phyloP scores from a whole-genome alignment of 2,888 invertebrate species.

The Sphaerophoria taeniata region DNA sequence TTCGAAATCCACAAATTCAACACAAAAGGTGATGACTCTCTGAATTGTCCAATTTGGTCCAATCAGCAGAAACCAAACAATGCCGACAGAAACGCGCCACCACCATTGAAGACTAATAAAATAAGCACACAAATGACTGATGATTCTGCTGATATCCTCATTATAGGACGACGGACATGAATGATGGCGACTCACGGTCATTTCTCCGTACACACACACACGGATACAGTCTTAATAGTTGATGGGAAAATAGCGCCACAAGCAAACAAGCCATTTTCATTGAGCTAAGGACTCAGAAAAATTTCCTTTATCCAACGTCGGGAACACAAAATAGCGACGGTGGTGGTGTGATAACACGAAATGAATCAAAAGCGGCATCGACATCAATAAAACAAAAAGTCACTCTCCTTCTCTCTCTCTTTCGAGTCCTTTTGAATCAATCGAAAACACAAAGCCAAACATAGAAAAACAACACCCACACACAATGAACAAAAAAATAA shows the following conservation, averaged over 20 bases:
- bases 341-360: constrained; percentile 45
- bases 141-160: constrained; percentile 66
- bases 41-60: constrained; percentile 25
- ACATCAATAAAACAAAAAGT: constrained; percentile 48
- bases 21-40: constrained; percentile 40
- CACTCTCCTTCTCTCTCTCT: too few species aligned
- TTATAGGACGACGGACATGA: constrained; percentile 54
- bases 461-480: constrained; percentile 20
- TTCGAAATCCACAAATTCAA: constrained; percentile 22
- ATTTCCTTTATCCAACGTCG: too few species aligned
- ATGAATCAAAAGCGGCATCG: constrained; percentile 27
- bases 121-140: constrained; percentile 32
- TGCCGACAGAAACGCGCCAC: constrained; percentile 19
- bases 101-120: background rate
- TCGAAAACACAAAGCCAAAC: constrained; percentile 16
- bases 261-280: constrained; percentile 50
- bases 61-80: constrained; percentile 45
- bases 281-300: too few species aligned
- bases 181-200: constrained; percentile 60
- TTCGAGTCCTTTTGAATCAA: constrained; percentile 58
- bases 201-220: constrained; percentile 37
- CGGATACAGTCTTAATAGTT: constrained; percentile 13
- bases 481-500: constrained; percentile 7
- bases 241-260: constrained; percentile 33
- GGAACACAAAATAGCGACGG: constrained; percentile 38